A percentile compares a stretch with the other conserved stretches of the same genome.
Conservation (phyloP, 1,140 invertebrate species). For the Zaprionus nigranus region DNA sequence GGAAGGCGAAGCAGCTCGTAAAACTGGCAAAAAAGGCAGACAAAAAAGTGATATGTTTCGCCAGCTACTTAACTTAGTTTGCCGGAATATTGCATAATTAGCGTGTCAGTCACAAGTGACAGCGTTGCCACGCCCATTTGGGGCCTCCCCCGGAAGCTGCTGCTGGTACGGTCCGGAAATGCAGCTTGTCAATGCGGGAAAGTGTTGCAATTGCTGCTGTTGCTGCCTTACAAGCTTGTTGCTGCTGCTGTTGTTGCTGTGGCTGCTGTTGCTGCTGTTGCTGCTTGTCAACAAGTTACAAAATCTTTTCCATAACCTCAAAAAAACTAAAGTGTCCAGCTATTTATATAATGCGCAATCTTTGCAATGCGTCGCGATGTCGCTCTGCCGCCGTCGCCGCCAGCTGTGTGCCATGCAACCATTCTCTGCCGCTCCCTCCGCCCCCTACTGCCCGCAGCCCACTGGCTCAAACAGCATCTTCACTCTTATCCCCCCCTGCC, state of each 20-base stretch:
- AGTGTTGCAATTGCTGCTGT: slow-evolving; percentile 57
- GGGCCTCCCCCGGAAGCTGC: slow-evolving; percentile 37
- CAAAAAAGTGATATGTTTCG: slow-evolving; percentile 6
- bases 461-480: slow-evolving; percentile 32
- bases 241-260: slow-evolving; percentile 7
- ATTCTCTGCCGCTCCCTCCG: not conserved
- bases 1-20: slow-evolving; percentile 48
- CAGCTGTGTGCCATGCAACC: slow-evolving; percentile 70
- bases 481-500: not conserved
- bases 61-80: slow-evolving; percentile 12
- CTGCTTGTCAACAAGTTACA: slow-evolving; percentile 32
- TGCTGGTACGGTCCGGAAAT: slow-evolving; percentile 59
- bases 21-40: slow-evolving; percentile 26
- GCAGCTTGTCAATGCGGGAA: slow-evolving; percentile 52
- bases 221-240: slow-evolving; percentile 27
- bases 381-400: slow-evolving; percentile 47
- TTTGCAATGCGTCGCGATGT: slow-evolving; percentile 52
- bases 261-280: slow-evolving; percentile 27
- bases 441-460: slow-evolving; percentile 6
- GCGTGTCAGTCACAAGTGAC: slow-evolving; percentile 25
- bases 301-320: slow-evolving; percentile 76
- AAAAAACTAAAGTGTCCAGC: slow-evolving; percentile 54
- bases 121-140: slow-evolving; percentile 8
- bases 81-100: slow-evolving; percentile 46
- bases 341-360: slow-evolving; percentile 79